Conservation (phyloP, 2,797 vertebrate species). For the Glossophaga mutica region DNA sequence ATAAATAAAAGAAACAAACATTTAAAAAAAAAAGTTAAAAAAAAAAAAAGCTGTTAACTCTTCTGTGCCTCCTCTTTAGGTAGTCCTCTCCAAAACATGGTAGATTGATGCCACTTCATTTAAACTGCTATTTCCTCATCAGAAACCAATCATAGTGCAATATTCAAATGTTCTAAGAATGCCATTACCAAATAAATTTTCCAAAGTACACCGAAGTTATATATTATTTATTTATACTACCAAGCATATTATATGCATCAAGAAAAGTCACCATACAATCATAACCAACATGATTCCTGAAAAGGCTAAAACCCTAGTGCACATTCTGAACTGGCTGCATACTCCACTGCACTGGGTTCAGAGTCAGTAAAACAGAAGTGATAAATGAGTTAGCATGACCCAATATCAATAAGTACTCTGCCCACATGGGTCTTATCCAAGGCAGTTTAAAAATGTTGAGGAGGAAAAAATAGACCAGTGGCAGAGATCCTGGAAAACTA, state of each 20-base stretch:
- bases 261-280: background rate
- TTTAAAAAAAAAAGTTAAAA: too few relatives aligned
- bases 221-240: background rate
- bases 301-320: slow-evolving; percentile 31
- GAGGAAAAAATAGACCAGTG: slow-evolving; percentile 68
- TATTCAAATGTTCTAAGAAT: slow-evolving; percentile 11
- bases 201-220: background rate
- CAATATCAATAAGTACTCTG: slow-evolving; percentile 71
- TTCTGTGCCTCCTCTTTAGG: background rate
- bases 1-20: too few relatives aligned
- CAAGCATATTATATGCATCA: background rate
- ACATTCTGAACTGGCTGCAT: slow-evolving; percentile 37
- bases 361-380: slow-evolving; percentile 64
- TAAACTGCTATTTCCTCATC: background rate
- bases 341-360: slow-evolving; percentile 36
- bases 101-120: background rate
- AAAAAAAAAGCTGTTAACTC: background rate
- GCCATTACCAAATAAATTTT: background rate
- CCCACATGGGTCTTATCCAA: slow-evolving; percentile 66
- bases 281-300: slow-evolving; percentile 7
- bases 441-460: slow-evolving; percentile 60
- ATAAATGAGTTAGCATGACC: slow-evolving; percentile 71
- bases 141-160: background rate
- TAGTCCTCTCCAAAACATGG: background rate
- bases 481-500: slow-evolving; percentile 78